Conservation (phyloP, 1,140 invertebrate genomes). For the Mactra quadrangularis region DNA sequence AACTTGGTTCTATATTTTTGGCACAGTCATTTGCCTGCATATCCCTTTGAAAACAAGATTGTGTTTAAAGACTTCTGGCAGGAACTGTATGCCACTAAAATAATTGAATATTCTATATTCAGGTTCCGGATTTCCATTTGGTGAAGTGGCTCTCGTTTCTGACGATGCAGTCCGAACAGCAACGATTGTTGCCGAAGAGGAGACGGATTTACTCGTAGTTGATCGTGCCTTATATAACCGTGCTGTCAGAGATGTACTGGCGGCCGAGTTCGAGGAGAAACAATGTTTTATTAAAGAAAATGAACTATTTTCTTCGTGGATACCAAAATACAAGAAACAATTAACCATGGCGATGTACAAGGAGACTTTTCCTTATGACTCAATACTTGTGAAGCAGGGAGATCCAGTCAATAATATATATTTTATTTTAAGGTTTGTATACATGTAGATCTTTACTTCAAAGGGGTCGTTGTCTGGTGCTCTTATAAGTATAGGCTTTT, state of each 20-base stretch:
- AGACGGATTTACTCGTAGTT: slow-evolving; percentile 80
- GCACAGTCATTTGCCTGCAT: too few species aligned
- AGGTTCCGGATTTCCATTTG: slow-evolving; percentile 81
- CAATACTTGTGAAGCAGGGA: slow-evolving; percentile 78
- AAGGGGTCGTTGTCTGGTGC: too few species aligned
- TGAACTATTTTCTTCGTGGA: slow-evolving; percentile 78
- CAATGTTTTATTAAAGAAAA: slow-evolving; percentile 77
- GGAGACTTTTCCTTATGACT: slow-evolving; percentile 78
- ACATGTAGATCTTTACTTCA: too few species aligned
- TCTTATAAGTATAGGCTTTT: too few species aligned
- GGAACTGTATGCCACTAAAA: too few species aligned
- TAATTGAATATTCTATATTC: not conserved
- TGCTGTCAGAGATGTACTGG: slow-evolving; percentile 80
- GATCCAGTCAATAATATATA: slow-evolving; percentile 78
- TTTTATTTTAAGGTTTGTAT: slow-evolving; percentile 80
- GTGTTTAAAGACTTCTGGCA: too few species aligned
- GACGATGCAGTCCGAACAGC: slow-evolving; percentile 81
- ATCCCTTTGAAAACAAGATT: too few species aligned
- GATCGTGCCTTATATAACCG: slow-evolving; percentile 81
- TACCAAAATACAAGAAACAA: slow-evolving; percentile 81
- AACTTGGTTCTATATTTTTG: too few species aligned
- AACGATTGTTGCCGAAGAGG: slow-evolving; percentile 78
- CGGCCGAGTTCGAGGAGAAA: slow-evolving; percentile 82
- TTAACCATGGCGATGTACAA: slow-evolving; percentile 82
- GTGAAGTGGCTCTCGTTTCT: slow-evolving; percentile 81